Conservation (phyloP, 2,888 invertebrate species). For the Stramonita haemastoma region DNA sequence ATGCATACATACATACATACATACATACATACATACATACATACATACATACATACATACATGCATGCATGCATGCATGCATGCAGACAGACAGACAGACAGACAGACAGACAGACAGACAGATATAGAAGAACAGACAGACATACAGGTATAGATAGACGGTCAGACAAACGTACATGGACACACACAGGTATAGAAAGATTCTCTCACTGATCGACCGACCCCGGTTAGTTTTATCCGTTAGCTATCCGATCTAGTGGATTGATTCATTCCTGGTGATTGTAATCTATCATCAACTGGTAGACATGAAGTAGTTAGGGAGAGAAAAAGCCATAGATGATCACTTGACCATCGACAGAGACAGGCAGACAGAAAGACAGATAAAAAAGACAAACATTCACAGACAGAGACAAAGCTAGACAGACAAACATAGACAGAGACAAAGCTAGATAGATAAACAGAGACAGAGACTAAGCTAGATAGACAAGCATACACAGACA, state of each 20-base stretch:
- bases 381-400: background rate
- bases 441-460: background rate
- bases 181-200: background rate
- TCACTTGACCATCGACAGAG: background rate
- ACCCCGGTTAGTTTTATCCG: too few species aligned
- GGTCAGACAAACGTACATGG: background rate
- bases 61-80: background rate
- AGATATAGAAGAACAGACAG: background rate
- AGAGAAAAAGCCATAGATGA: too few species aligned
- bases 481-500: background rate
- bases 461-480: background rate
- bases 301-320: too few species aligned
- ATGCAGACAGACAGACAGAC: background rate
- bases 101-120: background rate
- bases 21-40: background rate
- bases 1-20: too few species aligned
- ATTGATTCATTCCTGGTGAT: too few species aligned
- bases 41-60: background rate
- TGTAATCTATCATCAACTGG: too few species aligned
- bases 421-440: background rate
- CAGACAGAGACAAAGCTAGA: too few species aligned
- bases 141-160: background rate
- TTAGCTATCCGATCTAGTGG: too few species aligned
- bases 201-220: background rate
- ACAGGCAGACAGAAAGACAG: background rate